Percentiles rank a stretch among this genome's conserved stretches.
Conservation (phyloP, 1,140 invertebrate species). For the Phenacoccus solenopsis region DNA sequence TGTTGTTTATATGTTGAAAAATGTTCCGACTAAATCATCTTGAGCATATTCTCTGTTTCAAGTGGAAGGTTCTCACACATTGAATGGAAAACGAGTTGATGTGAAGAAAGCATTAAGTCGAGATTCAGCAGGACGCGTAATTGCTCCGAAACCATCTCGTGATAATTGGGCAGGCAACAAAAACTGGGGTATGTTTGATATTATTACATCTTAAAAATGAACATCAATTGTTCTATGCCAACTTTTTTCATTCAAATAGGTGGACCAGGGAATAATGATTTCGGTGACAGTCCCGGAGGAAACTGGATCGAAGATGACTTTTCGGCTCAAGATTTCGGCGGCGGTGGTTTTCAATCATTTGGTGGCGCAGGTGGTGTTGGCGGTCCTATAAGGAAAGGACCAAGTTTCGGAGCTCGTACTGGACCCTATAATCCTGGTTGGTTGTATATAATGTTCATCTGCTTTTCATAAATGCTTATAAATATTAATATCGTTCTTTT, state of each 20-base stretch:
- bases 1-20: too few species aligned
- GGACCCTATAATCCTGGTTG: constrained; percentile 1
- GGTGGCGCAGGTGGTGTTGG: constrained; percentile 21
- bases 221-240: background rate
- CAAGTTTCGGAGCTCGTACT: constrained; percentile 9
- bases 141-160: constrained; percentile 21
- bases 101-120: constrained; percentile 35
- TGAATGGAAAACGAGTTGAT: constrained; percentile 33
- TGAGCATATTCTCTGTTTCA: constrained; percentile 19
- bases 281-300: background rate
- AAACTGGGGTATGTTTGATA: constrained; percentile 23
- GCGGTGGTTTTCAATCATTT: constrained; percentile 23
- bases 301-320: background rate
- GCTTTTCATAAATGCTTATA: background rate
- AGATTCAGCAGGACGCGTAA: constrained; percentile 32
- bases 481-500: background rate
- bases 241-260: background rate
- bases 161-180: constrained; percentile 25
- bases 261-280: constrained; percentile 15
- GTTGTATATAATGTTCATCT: background rate
- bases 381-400: constrained; percentile 19
- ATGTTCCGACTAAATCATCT: background rate
- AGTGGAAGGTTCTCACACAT: constrained; percentile 33
- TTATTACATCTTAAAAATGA: background rate
- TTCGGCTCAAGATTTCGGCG: constrained; percentile 6